A percentile compares a stretch with the other conserved stretches of the same genome.
These are phyloP conservation scores for Spilogale gracilis DNA, from an alignment of 2,113 vertebrate genomes.

Conservation along the genomic window DNA sequence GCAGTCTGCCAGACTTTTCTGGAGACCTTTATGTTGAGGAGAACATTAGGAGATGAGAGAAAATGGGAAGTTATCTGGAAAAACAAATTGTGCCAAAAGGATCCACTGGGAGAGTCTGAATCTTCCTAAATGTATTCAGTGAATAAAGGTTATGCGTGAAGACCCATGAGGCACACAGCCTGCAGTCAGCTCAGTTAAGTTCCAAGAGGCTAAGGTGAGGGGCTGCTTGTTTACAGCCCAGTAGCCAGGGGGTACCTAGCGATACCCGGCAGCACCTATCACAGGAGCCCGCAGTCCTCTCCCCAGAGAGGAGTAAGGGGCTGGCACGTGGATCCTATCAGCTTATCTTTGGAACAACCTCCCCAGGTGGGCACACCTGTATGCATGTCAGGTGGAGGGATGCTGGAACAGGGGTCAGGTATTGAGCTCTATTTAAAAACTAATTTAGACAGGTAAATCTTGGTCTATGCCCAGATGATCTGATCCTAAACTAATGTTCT, in stretches of 20 bases:
- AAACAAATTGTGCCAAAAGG: too few species aligned
- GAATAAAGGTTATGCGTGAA: too few species aligned
- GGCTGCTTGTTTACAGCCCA: background rate
- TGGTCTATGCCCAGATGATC: background rate
- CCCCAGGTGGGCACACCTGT: fast-evolving
- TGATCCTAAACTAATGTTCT: fast-evolving
- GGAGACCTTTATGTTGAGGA: background rate
- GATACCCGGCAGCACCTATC: background rate
- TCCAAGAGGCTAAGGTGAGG: background rate
- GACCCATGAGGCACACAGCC: fast-evolving
- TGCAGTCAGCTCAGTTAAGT: background rate
- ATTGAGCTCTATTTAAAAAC: background rate
- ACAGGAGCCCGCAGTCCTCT: background rate
- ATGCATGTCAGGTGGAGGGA: too few species aligned
- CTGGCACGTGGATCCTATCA: fast-evolving
- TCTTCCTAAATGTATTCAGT: background rate
- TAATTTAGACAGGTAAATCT: background rate
- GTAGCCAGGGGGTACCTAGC: background rate
- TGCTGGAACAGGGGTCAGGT: background rate
- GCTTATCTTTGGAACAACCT: too few species aligned
- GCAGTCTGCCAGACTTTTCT: background rate
- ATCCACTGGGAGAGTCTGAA: background rate
- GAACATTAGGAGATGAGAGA: background rate
- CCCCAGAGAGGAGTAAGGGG: too few species aligned
- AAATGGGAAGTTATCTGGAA: background rate